Evolutionary conservation across 2,888 invertebrate genomes (phyloP), one percentile per base, ranked within the genome.

Genomic region (Conistra vaccinii): DNA sequence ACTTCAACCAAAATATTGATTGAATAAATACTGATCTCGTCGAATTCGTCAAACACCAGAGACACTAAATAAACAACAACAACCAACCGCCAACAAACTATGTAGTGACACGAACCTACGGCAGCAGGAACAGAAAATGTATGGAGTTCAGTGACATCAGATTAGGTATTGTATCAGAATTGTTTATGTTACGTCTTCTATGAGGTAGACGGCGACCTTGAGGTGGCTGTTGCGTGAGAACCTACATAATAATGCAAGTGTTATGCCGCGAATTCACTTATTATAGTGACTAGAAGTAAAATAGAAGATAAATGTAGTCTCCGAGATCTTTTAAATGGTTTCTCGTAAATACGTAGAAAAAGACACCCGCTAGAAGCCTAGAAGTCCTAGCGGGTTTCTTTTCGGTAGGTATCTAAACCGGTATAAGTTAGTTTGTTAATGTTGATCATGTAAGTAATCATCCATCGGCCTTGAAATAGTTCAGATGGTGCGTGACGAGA

Each of bases 401-500:
- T 9, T 9, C 9, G 39, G 39, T 39, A 39, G 9, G 35, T 35
- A 35, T 35, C 9, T 35, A 35, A 35, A 35, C 35, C 35, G 35
- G 39, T 65, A 73, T 65, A 65, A 29, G 39, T 58, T 61, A 35
- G 60, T 26, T 48, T 67, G 67, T 29, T 45, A 62, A 45, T 68
- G 53, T 39, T 69, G 53, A 76, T 60, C 60, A 75, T 67, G 51
- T 61, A 61, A 72, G 53, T 53, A 48, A 39, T 42, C 39, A 60
- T 62, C 17, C 39, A 60, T 62, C 17, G 55, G 23, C 70, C 62
- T 63, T 77, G 45, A 58, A 55, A 57, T 69, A 51, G 32, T 77
- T 62, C 42, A 69, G 76, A 67, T 67, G 53, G 32, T 55, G 76
- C 68, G 75, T 74, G 42, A 74, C 51, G 75, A 74, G 45, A 42